Percentiles rank a stretch among this genome's conserved stretches.
Evolutionary conservation across 2,113 vertebrate genomes (phyloP).

Genomic region (Eudyptes chrysolophus): DNA sequence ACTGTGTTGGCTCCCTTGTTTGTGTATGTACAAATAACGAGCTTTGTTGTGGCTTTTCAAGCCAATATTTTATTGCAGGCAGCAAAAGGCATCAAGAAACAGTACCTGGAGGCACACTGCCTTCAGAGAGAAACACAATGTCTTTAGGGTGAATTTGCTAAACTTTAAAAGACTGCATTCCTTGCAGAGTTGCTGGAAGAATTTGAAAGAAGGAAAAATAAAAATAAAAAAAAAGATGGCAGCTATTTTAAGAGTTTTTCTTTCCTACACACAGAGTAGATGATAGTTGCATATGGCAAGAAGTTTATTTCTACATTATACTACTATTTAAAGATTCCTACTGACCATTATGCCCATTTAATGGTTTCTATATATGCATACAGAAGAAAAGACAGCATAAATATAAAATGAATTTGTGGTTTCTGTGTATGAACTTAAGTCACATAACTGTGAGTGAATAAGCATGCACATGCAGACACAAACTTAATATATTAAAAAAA

Average conservation of each 20-base stretch:
- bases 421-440: background rate
- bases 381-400: background rate
- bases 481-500: background rate
- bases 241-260: background rate
- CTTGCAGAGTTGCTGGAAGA: background rate
- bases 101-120: background rate
- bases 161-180: background rate
- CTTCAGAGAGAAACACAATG: background rate
- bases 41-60: background rate
- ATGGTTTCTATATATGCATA: background rate
- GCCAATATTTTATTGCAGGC: background rate
- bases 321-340: background rate
- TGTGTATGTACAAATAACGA: background rate
- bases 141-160: background rate
- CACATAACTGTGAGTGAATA: background rate
- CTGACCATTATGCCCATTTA: background rate
- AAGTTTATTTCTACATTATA: background rate
- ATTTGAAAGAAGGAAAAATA: no score
- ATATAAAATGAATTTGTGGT: accelerated
- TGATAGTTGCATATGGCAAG: background rate
- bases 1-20: background rate
- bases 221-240: no score
- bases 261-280: background rate
- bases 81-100: background rate
- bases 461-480: background rate